phyloP scores from a whole-genome alignment of 2,113 vertebrate genomes.

The Aegypius monachus region DNA sequence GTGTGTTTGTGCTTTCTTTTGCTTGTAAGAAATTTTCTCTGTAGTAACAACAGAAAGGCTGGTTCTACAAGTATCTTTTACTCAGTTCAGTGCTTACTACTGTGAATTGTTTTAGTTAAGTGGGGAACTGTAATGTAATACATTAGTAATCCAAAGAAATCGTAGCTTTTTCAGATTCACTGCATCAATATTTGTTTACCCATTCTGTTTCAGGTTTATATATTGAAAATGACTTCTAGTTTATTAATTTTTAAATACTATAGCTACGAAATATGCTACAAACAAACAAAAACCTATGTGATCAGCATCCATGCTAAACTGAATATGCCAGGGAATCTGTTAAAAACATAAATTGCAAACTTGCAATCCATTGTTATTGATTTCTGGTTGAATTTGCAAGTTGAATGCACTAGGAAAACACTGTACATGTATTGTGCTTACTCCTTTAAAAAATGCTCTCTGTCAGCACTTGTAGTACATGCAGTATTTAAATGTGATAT shows the following conservation, averaged over 20 bases:
- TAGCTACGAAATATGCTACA: background rate
- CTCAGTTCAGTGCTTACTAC: background rate
- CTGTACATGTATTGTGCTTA: slow-evolving; percentile 46
- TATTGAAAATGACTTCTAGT: slow-evolving; percentile 22
- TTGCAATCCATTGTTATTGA: slow-evolving; percentile 60
- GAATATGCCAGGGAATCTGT: slow-evolving; percentile 34
- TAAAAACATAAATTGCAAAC: slow-evolving; percentile 58
- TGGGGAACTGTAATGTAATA: background rate
- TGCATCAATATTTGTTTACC: background rate
- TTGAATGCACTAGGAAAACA: slow-evolving; percentile 55
- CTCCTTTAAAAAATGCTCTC: slow-evolving; percentile 42
- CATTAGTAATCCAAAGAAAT: background rate
- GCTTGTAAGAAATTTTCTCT: background rate
- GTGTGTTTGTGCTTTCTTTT: background rate
- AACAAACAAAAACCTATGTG: slow-evolving; percentile 33
- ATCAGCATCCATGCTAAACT: slow-evolving; percentile 49
- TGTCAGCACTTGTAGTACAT: slow-evolving; percentile 59
- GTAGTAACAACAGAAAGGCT: background rate
- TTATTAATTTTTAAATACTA: slow-evolving; percentile 34
- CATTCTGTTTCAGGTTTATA: background rate
- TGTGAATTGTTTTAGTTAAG: background rate
- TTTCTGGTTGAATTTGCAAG: slow-evolving; percentile 69
- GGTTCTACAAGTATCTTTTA: background rate
- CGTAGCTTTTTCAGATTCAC: background rate
- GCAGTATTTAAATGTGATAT: slow-evolving; percentile 50